These are phyloP conservation scores for Netelia melanura DNA, from an alignment of 2,888 invertebrate species.

Conservation along the genomic window DNA sequence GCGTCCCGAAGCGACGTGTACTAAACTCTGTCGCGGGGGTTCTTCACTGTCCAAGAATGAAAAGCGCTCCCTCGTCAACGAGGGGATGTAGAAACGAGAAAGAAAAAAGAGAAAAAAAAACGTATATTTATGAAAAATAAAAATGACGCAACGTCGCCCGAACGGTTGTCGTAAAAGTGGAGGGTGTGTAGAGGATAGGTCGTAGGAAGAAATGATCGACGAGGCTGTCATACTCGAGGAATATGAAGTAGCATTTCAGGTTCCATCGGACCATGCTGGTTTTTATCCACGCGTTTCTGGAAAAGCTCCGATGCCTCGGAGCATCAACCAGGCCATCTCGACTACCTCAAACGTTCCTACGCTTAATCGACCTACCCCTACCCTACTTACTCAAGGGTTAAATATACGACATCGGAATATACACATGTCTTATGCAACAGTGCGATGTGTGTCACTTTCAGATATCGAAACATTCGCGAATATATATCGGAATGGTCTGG, in stretches of 20 bases:
- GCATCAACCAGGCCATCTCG: constrained; percentile 11
- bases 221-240: constrained; percentile 56
- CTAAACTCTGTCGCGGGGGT: constrained; percentile 20
- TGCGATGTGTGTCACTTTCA: constrained; percentile 51
- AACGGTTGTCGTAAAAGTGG: constrained; percentile 35
- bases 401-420: neutral
- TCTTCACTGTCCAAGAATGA: neutral
- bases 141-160: constrained; percentile 7
- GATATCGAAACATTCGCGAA: constrained; percentile 31
- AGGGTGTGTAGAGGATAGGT: neutral
- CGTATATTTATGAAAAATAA: constrained; percentile 26
- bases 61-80: neutral
- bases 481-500: constrained; percentile 24
- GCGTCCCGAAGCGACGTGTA: constrained; percentile 1
- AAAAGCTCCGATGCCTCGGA: constrained; percentile 16
- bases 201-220: constrained; percentile 55
- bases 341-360: constrained; percentile 28
- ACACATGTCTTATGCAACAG: constrained; percentile 14
- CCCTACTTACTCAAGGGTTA: constrained; percentile 33
- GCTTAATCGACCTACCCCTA: constrained; percentile 54
- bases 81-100: neutral
- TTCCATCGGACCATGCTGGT: constrained; percentile 52
- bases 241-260: constrained; percentile 48
- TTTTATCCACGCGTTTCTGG: constrained; percentile 26
- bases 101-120: constrained; percentile 9